These are phyloP conservation scores for Hydropsyche tenuis DNA, from an alignment of 1,140 invertebrate species.

Conservation along the genomic window DNA sequence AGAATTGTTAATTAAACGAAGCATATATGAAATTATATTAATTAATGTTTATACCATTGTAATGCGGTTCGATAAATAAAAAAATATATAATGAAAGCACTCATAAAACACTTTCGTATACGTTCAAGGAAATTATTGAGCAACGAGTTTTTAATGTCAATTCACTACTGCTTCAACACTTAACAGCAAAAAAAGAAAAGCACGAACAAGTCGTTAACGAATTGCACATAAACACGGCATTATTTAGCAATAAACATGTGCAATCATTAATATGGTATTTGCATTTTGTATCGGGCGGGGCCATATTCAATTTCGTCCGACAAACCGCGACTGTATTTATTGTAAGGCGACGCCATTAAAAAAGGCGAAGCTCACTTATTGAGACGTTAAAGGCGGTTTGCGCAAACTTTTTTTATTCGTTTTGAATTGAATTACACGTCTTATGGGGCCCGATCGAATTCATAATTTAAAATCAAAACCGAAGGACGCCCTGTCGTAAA, in stretches of 20 bases:
- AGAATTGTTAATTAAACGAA: no score
- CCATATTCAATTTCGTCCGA: background rate
- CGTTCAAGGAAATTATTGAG: constrained; percentile 1
- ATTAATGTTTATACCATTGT: no score
- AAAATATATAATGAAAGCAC: background rate
- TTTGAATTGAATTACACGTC: background rate
- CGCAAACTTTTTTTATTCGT: background rate
- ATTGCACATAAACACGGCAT: background rate
- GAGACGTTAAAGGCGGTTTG: background rate
- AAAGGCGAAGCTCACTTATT: background rate
- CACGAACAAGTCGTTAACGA: no score
- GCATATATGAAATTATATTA: no score
- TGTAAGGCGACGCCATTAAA: background rate
- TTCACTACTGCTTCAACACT: background rate
- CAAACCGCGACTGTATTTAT: background rate
- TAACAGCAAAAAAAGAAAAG: no score
- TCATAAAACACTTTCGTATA: background rate
- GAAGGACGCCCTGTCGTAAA: background rate
- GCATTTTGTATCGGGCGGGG: background rate
- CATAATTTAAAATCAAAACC: background rate
- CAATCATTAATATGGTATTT: constrained; percentile 2
- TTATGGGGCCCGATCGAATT: background rate
- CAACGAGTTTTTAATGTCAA: background rate
- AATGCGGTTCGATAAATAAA: no score
- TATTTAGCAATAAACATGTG: constrained; percentile 18